Evolutionary conservation across 2,113 vertebrate genomes (phyloP), one percentile per base, ranked within the genome.

Genomic region (Semicossyphus pulcher): DNA sequence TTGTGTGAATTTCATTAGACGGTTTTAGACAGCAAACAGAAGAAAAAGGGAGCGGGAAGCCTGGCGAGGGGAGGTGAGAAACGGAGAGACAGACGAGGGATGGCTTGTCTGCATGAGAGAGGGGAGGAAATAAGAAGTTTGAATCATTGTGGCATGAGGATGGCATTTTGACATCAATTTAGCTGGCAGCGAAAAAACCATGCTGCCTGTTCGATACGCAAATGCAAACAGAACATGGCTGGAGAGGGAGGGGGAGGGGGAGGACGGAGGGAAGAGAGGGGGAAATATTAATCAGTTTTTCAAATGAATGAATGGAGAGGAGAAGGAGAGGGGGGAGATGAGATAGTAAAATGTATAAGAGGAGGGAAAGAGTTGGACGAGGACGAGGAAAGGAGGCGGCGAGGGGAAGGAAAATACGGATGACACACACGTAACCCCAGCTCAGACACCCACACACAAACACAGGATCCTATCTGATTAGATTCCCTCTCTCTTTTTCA

Each of bases 141-240:
- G 63, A 84, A 60, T 86, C 51, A 69, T 39, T 83, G 82, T 65
- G 83, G 80, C 68, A 74, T 68, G 84, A 78, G 70, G 77, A 78
- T 67, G 81, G 66, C n/a, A 76, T 78, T 87, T 81, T 76, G 86
- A 86, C 74, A 87, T 75, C 74, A 87, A 92, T 84, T 85, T 85
- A 84, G 80, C 62, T 29, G 1, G 48, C 49, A 47, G 54, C 44
- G 15, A 41, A 47, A 72, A 77, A 81, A 86, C 26, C 15, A 34
- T 49, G 51, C 41, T 15, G 52, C 71, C 14, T 57, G 39, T 62
- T 64, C 2, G 5, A 72, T 54, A 48, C 26, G 9, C 20, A 67
- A 65, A 74, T 34, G 44, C 61, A 80, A 78, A 81, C 64, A 42
- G 18, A 70, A 54, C 54, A 25, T 16, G 67, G 53, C 6, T 34